Percentiles rank a stretch among this genome's conserved stretches.
Evolutionary conservation across 2,797 vertebrate genomes (phyloP).

Genomic region (Urosaurus nigricauda): DNA sequence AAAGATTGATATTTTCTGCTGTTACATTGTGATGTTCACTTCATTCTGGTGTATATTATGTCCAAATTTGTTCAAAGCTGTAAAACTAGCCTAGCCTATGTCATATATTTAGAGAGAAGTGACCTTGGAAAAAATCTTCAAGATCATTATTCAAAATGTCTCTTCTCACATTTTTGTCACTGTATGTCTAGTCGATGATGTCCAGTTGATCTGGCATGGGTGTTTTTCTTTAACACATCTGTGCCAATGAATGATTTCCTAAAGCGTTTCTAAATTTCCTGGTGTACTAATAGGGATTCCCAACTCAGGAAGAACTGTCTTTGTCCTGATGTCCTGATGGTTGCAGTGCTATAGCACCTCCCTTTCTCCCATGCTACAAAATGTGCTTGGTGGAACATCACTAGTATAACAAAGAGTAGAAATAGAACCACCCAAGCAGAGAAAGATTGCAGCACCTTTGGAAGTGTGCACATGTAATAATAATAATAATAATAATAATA

Average conservation of each 20-base stretch:
- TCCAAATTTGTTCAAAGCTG: not conserved
- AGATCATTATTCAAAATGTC: not conserved
- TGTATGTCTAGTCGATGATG: no score
- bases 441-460: not conserved
- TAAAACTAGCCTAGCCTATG: not conserved
- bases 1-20: no score
- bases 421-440: not conserved
- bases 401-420: not conserved
- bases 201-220: not conserved
- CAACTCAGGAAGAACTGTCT: not conserved
- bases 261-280: not conserved
- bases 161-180: not conserved
- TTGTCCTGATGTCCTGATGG: not conserved
- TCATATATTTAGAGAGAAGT: not conserved
- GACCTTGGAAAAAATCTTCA: no score
- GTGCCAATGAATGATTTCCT: not conserved
- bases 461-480: not conserved
- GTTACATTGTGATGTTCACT: no score
- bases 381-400: not conserved
- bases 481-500: no score
- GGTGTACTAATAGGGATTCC: not conserved
- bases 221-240: not conserved
- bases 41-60: no score
- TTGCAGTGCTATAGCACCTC: not conserved
- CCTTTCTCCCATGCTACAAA: not conserved